Percentiles rank a stretch among this genome's conserved stretches.
phyloP scores from a whole-genome alignment of 1,140 invertebrate species.

The Achatina immaculata region DNA sequence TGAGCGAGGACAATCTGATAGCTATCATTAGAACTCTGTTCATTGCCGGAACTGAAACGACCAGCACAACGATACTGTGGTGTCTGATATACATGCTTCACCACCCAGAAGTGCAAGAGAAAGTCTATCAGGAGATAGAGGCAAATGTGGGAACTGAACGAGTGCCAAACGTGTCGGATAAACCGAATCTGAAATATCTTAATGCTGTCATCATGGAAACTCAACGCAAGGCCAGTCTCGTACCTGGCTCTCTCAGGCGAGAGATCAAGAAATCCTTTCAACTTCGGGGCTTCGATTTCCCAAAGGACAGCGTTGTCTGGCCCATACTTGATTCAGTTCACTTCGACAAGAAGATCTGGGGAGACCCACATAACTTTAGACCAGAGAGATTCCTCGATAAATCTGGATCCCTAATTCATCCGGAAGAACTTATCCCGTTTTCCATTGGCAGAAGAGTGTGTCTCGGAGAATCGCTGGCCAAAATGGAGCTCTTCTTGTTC shows the following conservation, averaged over 20 bases:
- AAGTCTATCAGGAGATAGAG: neutral
- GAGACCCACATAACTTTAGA: conserved; percentile 78
- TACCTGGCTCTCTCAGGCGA: conserved; percentile 64
- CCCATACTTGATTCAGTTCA: conserved; percentile 58
- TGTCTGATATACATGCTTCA: neutral
- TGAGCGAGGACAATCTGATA: neutral
- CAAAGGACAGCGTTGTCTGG: conserved; percentile 56
- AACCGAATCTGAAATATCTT: neutral
- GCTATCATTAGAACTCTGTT: neutral
- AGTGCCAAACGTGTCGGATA: conserved; percentile 30
- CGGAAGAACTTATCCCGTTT: neutral
- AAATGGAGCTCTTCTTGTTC: neutral
- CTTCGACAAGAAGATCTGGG: conserved; percentile 73
- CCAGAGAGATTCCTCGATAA: conserved; percentile 76
- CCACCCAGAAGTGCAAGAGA: conserved; percentile 10
- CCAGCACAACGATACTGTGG: conserved; percentile 14
- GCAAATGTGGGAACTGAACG: conserved; percentile 24
- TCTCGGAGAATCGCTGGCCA: neutral
- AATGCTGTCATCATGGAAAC: conserved; percentile 44
- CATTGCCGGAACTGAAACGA: conserved; percentile 11
- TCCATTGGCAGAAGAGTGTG: neutral
- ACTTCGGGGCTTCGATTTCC: conserved; percentile 60
- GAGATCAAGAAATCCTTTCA: conserved; percentile 49
- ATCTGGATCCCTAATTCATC: conserved; percentile 14
- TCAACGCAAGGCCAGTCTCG: conserved; percentile 39